A percentile compares a stretch with the other conserved stretches of the same genome.
Conservation (phyloP, 2,888 invertebrate species). For the Luffia ferchaultella region DNA sequence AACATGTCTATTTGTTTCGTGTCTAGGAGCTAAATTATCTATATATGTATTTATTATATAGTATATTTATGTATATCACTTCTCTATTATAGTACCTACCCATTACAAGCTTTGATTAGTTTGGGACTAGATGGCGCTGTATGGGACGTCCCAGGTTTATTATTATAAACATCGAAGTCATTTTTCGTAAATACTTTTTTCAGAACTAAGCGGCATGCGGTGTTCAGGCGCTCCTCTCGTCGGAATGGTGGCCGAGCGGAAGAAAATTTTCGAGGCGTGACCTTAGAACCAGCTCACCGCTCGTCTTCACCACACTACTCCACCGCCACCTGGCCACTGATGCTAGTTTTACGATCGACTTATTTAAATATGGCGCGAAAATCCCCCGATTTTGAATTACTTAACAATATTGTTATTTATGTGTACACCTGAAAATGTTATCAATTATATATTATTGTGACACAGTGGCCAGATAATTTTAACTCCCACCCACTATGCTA, state of each 20-base stretch:
- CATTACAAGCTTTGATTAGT: no score
- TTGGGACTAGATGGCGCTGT: no score
- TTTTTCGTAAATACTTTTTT: no score
- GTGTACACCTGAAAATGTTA: not conserved
- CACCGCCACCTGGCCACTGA: slow-evolving; percentile 2
- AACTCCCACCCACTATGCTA: slow-evolving; percentile 46
- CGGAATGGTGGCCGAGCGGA: slow-evolving; percentile 79
- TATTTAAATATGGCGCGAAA: slow-evolving; percentile 1
- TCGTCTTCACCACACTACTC: not conserved
- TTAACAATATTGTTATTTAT: slow-evolving; percentile 1
- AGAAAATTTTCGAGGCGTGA: slow-evolving; percentile 71
- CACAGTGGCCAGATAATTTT: slow-evolving; percentile 44
- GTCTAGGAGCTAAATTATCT: no score
- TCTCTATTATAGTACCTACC: no score
- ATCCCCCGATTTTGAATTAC: not conserved
- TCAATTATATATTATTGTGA: slow-evolving; percentile 4
- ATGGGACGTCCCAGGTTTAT: no score
- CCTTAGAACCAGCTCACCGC: not conserved
- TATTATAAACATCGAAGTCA: no score
- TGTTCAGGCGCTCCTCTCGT: slow-evolving; percentile 63
- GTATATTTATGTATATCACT: no score
- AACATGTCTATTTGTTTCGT: no score
- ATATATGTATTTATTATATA: no score
- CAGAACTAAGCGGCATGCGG: slow-evolving; percentile 50
- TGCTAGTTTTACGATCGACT: not conserved